Base-by-base conservation (phyloP, 2,113 vertebrate genomes). In the Mohoua ochrocephala region DNA sequence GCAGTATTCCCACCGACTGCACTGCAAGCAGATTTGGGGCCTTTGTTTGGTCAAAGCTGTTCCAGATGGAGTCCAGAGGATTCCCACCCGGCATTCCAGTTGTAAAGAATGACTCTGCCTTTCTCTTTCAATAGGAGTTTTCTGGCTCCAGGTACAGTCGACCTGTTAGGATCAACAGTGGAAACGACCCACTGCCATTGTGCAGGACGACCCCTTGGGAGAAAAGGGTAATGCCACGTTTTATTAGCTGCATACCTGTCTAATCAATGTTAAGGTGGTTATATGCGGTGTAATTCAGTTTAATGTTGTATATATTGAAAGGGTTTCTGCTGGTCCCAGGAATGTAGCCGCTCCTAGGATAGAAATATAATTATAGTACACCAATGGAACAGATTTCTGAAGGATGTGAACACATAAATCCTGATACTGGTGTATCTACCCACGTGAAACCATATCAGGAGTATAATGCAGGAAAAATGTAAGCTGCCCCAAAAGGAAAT, bases 41-140 rank as follows among this genome's bases (percentile, higher is more conserved):
- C 68, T 97, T 96, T 97, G 93, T 97, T 96, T 95, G 79, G 86
- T 86, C 76, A 93, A 97, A 97, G 91, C 85, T 94, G 80, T 93
- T 97, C 95, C 95, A 97, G 95, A 96, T 93, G 95, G 86, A 92
- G 92, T 68, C 68, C 19, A 1, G 61, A 92, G 76, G 41, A 95
- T 89, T 92, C 91, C 49, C 79, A 89, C 91, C 15, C 50, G 0
- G 21, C 68, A 67, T 64, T 93, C 54, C 68, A 68, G 52, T 78
- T 81, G 42, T 64, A 71, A 89, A 82, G 73, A 93, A 84, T 2
- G 2, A 64, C 39, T 87, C 49, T 80, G 50, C 54, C 50, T 47
- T 93, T 65, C 59, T 56, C 77, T 87, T 82, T 76, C 91, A 69
- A 52, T 23, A 71, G 64, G 44, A 77, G 21, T 30, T 87, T 86